Percentiles rank a stretch among this genome's conserved stretches.
phyloP scores from a whole-genome alignment of 2,113 vertebrate genomes.

The Lichenostomus cassidix region DNA sequence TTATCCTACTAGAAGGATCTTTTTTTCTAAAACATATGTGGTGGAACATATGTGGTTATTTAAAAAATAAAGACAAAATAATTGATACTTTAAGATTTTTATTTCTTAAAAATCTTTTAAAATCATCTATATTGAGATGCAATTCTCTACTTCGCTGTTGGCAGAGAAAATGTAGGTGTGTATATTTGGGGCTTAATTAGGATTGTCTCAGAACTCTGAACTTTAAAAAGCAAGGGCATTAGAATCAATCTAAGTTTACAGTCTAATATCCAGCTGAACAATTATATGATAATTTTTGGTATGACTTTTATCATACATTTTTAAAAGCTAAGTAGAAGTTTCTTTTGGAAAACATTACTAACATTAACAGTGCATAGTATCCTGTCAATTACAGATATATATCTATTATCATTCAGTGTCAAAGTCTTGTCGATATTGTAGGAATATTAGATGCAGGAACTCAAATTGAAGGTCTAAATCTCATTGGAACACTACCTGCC shows the following conservation, averaged over 20 bases:
- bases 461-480: not conserved
- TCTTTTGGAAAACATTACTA: not conserved
- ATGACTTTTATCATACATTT: not conserved
- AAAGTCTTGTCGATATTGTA: not conserved
- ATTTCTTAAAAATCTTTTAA: not conserved
- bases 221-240: not conserved
- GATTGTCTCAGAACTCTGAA: not conserved
- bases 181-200: not conserved
- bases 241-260: not conserved
- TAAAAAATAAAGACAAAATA: not conserved
- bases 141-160: not conserved
- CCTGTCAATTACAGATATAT: not conserved
- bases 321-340: not conserved
- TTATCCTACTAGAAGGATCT: not conserved
- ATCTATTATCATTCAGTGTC: not conserved
- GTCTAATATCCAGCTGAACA: not conserved
- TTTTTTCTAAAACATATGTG: not conserved
- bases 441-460: not conserved
- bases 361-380: not conserved
- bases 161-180: not conserved
- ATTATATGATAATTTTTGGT: not conserved
- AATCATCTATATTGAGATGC: not conserved
- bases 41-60: not conserved
- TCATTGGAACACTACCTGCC: not conserved
- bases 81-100: not conserved